Evolutionary conservation across 2,113 vertebrate species (phyloP), one percentile per base, ranked within the genome.

Genomic region (Mohoua ochrocephala): DNA sequence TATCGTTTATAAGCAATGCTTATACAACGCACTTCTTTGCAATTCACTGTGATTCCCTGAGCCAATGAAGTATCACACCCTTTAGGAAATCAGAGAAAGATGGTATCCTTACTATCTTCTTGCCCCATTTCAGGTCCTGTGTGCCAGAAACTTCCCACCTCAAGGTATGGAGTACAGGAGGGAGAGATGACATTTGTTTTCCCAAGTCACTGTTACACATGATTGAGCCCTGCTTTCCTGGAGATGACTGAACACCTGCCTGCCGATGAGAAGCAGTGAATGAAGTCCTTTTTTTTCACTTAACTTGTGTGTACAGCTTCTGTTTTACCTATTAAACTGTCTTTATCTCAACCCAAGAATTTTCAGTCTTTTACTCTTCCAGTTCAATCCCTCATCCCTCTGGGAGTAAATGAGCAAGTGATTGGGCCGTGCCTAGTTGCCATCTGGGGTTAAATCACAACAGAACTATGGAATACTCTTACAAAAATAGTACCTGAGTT

Each of bases 331-430:
- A 17, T 67, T 60, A 45, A 30, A 45, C 24, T 45, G n/a, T 26
- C 28, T 45, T n/a, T 68, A 47, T 15, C 16, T 61, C n/a, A 47
- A 7, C 4, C 10, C 24, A 31, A 7, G 19, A n/a, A 15, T 39
- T 75, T 59, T 53, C 39, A 35, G 33, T 9, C 20, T 75, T 45
- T 47, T 54, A 35, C 30, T 35, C n/a, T 63, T 22, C 23, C 21
- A 50, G 26, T 41, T 82, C 39, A 45, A 10, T 26, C n/a, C 20
- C 20, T n/a, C n/a, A 45, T 59, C 24, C 9, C 28, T 15, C n/a
- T 31, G 47, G 3, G 24, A 12, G 15, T n/a, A 41, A 54, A 24
- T 27, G 24, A 35, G 11, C 0, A 1, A 53, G 21, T 47, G 41
- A 18, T 17, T 61, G 21, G 14, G 8, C 54, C 26, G 24, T 30